A percentile compares a stretch with the other conserved stretches of the same genome.
Conservation (phyloP, 2,797 vertebrate genomes). For the Gastrophryne carolinensis region DNA sequence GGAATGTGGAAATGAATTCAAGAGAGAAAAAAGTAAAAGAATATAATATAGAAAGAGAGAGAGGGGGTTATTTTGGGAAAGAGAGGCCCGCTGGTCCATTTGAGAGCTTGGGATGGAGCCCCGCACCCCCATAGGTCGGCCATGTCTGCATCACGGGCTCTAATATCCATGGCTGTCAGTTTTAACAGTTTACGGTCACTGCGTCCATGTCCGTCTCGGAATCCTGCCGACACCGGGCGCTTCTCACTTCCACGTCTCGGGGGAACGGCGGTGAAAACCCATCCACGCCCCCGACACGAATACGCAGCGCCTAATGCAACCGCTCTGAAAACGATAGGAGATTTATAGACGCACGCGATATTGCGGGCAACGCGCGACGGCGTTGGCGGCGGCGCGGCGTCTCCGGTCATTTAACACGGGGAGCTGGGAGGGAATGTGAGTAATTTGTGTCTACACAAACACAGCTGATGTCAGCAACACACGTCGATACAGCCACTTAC, state of each 20-base stretch:
- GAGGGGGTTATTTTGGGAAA: too few species aligned
- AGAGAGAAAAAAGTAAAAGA: too few species aligned
- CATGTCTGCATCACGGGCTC: too few species aligned
- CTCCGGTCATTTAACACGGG: conserved; percentile 14
- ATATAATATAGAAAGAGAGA: too few species aligned
- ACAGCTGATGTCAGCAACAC: conserved; percentile 68
- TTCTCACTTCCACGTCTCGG: background rate
- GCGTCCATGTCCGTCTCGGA: background rate
- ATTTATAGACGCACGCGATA: background rate
- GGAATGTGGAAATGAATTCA: too few species aligned
- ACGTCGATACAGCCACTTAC: conserved; percentile 70
- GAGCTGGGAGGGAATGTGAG: conserved; percentile 21
- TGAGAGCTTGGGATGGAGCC: too few species aligned
- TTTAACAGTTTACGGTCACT: background rate
- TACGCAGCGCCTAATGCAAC: background rate
- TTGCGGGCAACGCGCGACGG: background rate
- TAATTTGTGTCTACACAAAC: conserved; percentile 44
- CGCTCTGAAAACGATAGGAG: background rate
- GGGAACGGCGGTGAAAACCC: background rate
- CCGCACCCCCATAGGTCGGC: too few species aligned
- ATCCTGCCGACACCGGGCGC: background rate
- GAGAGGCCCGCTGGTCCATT: too few species aligned
- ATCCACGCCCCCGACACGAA: background rate
- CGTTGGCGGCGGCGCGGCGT: background rate
- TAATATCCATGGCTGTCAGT: too few species aligned